Base-by-base conservation (phyloP, 2,797 vertebrate species). In the Sparus aurata region DNA sequence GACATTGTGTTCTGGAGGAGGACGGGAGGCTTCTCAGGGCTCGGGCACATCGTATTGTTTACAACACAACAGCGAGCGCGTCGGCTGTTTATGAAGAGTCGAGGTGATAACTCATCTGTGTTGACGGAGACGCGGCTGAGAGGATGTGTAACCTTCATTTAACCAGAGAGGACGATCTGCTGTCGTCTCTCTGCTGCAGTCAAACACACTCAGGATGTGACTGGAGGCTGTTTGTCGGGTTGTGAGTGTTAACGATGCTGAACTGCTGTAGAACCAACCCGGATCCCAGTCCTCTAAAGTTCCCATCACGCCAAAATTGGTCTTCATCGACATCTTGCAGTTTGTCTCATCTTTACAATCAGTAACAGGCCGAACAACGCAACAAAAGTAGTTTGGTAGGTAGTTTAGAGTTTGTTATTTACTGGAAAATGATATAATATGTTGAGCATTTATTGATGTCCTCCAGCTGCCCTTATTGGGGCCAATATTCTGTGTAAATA, bases 11-110 rank as follows among this genome's bases (percentile, higher is more conserved):
- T 53, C 22, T 17, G 12, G 65, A 50, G 3, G 47, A 25, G 22
- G 15, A 53, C 50, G 63, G 4, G 0, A 13, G 16, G 30, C 3
- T 5, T 47, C 61, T 74, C 46, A 69, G 69, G 22, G n/a, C 25
- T 61, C 46, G 27, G 50, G 43, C 34, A 34, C 52, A 72, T 78
- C 79, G 22, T 41, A 60, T 54, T 61, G 71, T 81, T 73, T 65
- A 58, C 27, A 66, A 25, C 60, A 62, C 17, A 22, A 45, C 64
- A 43, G 77, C 45, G 52, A 69, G 46, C 59, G 68, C 69, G 77
- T 75, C 27, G 13, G 66, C 73, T 66, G 72, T 61, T 83, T 58
- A 63, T 65, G 79, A 43, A 66, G 34, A 75, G 58, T 16, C 0
- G 4, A 38, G 62, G 66, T 20, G 20, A 72, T 74, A 12, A 80